Evolutionary conservation across 2,113 vertebrate genomes (phyloP).

Genomic region (Passerina amoena): DNA sequence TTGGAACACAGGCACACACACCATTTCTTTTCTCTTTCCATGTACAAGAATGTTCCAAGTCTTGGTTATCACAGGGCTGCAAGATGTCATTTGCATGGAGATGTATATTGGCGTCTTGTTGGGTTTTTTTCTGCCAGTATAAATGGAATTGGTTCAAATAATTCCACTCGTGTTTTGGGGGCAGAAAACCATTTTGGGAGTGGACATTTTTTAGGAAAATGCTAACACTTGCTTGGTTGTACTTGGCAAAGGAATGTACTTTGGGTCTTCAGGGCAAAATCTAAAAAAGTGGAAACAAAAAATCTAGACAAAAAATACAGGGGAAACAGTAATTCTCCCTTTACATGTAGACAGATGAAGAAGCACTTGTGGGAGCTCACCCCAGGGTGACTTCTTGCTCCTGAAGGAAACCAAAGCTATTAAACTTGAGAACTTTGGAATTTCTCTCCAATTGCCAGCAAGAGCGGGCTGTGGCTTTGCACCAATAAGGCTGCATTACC

Average conservation of each 20-base stretch:
- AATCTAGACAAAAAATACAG: neutral
- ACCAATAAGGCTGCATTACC: neutral
- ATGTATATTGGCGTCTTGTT: neutral
- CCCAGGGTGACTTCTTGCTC: neutral
- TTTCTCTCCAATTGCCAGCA: neutral
- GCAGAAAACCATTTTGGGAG: neutral
- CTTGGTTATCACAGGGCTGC: conserved; percentile 49
- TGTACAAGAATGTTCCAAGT: conserved; percentile 27
- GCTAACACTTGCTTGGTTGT: neutral
- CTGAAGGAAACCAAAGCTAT: neutral
- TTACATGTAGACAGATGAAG: neutral
- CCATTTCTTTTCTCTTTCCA: neutral
- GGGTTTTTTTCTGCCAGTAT: neutral
- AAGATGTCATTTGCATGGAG: conserved; percentile 38
- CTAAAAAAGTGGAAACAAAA: neutral
- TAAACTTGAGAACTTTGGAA: neutral
- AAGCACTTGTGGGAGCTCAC: neutral
- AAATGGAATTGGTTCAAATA: neutral
- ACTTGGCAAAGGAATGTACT: neutral
- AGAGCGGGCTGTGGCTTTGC: neutral
- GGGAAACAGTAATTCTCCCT: neutral
- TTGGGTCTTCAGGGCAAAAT: neutral
- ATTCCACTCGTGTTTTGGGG: neutral
- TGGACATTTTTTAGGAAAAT: neutral
- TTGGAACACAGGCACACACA: neutral